Evolutionary conservation across 2,113 vertebrate genomes (phyloP).

Genomic region (Esox niger): DNA sequence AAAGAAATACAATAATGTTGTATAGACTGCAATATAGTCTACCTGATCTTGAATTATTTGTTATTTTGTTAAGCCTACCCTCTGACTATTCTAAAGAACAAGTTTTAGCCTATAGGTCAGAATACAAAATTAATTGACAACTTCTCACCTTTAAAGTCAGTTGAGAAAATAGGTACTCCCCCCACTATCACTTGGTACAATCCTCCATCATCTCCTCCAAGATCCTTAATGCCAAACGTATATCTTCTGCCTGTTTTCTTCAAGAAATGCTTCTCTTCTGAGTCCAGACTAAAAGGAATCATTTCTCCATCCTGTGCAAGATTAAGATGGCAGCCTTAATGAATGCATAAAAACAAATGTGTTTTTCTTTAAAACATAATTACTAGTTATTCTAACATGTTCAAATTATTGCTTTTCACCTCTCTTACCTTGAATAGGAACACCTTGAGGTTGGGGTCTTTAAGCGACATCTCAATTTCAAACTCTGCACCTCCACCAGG

Average conservation of each 20-base stretch:
- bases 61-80: too few species aligned
- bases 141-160: constrained; percentile 76
- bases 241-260: constrained; percentile 78
- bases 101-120: background rate
- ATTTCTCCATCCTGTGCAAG: constrained; percentile 78
- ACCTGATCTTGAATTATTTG: too few species aligned
- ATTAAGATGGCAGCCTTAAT: background rate
- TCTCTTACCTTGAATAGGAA: constrained; percentile 84
- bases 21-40: too few species aligned
- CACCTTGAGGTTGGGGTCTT: constrained; percentile 73
- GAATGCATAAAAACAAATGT: background rate
- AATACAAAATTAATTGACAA: background rate
- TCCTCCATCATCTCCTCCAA: constrained; percentile 80
- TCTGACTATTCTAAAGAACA: too few species aligned
- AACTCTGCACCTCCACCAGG: constrained; percentile 70
- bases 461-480: constrained; percentile 84
- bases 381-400: background rate
- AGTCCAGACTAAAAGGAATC: constrained; percentile 66
- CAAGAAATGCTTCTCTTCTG: constrained; percentile 74
- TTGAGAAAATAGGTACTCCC: constrained; percentile 82
- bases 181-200: constrained; percentile 84
- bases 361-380: background rate
- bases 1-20: too few species aligned
- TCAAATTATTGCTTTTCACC: background rate
- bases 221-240: constrained; percentile 76